Evolutionary conservation across 35 echinoderm and acorn worm genomes (phyloP).

Genomic region (Diadema setosum): DNA sequence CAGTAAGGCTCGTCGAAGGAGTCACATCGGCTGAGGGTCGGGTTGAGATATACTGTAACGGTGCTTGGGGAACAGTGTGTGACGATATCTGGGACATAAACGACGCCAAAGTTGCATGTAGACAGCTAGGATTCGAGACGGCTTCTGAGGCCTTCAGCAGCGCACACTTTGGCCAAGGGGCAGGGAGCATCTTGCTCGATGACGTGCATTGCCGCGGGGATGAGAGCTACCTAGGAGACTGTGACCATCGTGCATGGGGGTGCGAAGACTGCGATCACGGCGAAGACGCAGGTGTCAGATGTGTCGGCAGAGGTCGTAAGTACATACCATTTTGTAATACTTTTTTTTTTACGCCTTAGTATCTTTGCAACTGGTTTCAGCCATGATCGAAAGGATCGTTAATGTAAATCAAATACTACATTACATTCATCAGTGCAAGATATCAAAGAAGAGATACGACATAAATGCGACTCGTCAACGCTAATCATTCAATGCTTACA

Average conservation of each 20-base stretch:
- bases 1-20: slow-evolving; percentile 23
- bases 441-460: no score
- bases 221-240: background rate
- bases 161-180: slow-evolving; percentile 25
- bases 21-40: background rate
- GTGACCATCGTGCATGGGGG: background rate
- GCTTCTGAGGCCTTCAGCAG: background rate
- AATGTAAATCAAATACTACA: no score
- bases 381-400: no score
- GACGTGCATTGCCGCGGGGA: background rate
- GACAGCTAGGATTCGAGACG: slow-evolving; percentile 25
- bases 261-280: background rate
- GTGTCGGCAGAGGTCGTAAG: no score
- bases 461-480: no score
- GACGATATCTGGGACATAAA: slow-evolving; percentile 2
- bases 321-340: no score
- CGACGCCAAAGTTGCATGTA: slow-evolving; percentile 26
- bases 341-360: no score
- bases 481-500: no score
- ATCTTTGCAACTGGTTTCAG: no score
- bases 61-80: slow-evolving; percentile 47
- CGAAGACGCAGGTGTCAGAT: slow-evolving; percentile 36
- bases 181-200: slow-evolving; percentile 31
- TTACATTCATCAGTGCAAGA: no score
- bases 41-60: slow-evolving; percentile 31